Evolutionary conservation across 2,113 vertebrate genomes (phyloP), one percentile per base, ranked within the genome.

Genomic region (Epinephelus fuscoguttatus): DNA sequence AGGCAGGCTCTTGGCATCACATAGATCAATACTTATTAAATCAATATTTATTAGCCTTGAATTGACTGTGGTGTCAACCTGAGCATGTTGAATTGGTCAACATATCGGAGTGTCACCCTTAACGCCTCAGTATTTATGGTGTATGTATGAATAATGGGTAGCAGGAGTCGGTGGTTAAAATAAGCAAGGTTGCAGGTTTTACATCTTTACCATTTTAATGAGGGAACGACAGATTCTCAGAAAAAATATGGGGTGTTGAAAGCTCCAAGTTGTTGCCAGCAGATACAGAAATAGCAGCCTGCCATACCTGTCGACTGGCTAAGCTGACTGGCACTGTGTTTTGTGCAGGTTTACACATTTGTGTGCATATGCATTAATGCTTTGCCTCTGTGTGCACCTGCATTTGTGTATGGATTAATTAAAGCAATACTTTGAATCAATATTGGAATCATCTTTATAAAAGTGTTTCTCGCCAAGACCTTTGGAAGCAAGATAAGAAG

Each of bases 11-110:
- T 62, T 59, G 61, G 67, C 42, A 68, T 75, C 49, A 64, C 15
- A 68, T 19, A 50, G 70, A 88, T 91, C 87, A 82, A 63, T 90
- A 77, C 80, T 78, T 23, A 84, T 82, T 37, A 85, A 88, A 90
- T 88, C 91, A 69, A 90, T 90, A 68, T 87, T 87, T 88, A 88
- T 89, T 85, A 88, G 73, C 81, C 66, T 81, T 75, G 70, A 69
- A 88, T 84, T 75, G 85, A 87, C 63, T 64, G 80, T 50, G 60
- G 37, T 82, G 82, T 88, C 84, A 83, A 62, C 67, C 52, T 68
- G 62, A 81, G 86, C 55, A 61, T 86, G 84, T 84, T 73, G 82
- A 87, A 79, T 76, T 74, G 73, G 52, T 45, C 19, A 30, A 78
- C 60, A 88, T 84, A 81, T 90, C 78, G 61, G n/a, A 56, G 52